phyloP scores from a whole-genome alignment of 2,888 invertebrate species.

The Rugalucina vietnamica region DNA sequence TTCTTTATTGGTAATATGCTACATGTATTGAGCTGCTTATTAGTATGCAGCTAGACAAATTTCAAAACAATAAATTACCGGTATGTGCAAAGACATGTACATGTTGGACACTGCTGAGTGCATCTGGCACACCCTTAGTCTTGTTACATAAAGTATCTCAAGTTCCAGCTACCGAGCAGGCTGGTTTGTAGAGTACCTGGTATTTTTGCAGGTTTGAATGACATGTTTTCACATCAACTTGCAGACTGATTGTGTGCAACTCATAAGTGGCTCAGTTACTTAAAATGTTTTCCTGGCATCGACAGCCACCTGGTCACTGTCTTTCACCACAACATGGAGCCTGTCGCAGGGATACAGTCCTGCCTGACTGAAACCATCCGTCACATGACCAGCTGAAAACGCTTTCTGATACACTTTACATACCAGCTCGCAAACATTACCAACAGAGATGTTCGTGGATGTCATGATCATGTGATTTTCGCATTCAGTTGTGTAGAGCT shows the following conservation, averaged over 20 bases:
- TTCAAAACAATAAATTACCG: too few relatives aligned
- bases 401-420: not conserved
- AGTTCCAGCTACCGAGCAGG: too few relatives aligned
- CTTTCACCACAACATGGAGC: not conserved
- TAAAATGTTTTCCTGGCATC: not conserved
- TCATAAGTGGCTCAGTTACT: not conserved
- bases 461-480: not conserved
- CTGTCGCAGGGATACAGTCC: not conserved
- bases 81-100: too few relatives aligned
- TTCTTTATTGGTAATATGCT: too few relatives aligned
- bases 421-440: not conserved
- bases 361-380: not conserved
- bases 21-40: too few relatives aligned
- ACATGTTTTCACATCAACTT: not conserved
- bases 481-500: not conserved
- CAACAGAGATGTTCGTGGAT: not conserved
- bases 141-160: not conserved
- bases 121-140: not conserved
- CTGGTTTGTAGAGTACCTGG: too few relatives aligned
- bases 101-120: too few relatives aligned
- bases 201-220: too few relatives aligned
- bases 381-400: not conserved
- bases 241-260: not conserved
- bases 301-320: not conserved
- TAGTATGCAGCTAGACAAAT: too few relatives aligned